A percentile compares a stretch with the other conserved stretches of the same genome.
phyloP scores from a whole-genome alignment of 2,797 vertebrate species.

The Anguilla pacifica region DNA sequence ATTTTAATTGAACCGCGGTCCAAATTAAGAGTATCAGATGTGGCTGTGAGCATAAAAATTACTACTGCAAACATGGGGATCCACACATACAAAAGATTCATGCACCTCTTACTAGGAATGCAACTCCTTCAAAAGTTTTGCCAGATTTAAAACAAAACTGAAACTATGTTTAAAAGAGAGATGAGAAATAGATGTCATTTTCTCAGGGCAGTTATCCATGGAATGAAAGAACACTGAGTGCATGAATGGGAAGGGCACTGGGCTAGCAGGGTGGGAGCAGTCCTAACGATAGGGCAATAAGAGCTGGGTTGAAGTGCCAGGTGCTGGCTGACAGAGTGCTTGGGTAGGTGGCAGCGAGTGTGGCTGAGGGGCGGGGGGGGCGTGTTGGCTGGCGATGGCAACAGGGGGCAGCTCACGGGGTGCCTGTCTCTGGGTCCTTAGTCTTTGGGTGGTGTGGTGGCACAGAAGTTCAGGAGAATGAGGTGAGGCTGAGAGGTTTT shows the following conservation, averaged over 20 bases:
- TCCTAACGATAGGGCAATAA: not conserved
- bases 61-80: constrained; percentile 62
- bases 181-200: not conserved
- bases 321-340: not conserved
- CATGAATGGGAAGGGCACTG: not conserved
- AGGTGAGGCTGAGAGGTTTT: constrained; percentile 31
- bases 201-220: not conserved
- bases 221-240: not conserved
- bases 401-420: not conserved
- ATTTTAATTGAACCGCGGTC: constrained; percentile 71
- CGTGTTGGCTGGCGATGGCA: not conserved
- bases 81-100: constrained; percentile 33
- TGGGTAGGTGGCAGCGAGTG: not conserved
- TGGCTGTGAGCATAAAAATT: constrained; percentile 44
- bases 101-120: not conserved
- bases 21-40: constrained; percentile 79
- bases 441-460: not conserved
- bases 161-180: not conserved
- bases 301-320: not conserved
- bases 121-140: not conserved
- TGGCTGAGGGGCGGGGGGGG: not conserved
- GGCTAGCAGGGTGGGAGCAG: not conserved
- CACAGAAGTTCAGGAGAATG: no score
- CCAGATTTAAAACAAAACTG: not conserved
- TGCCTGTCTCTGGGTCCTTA: not conserved